Conservation (phyloP, 2,797 vertebrate species). For the Chaetodon trifasciatus region DNA sequence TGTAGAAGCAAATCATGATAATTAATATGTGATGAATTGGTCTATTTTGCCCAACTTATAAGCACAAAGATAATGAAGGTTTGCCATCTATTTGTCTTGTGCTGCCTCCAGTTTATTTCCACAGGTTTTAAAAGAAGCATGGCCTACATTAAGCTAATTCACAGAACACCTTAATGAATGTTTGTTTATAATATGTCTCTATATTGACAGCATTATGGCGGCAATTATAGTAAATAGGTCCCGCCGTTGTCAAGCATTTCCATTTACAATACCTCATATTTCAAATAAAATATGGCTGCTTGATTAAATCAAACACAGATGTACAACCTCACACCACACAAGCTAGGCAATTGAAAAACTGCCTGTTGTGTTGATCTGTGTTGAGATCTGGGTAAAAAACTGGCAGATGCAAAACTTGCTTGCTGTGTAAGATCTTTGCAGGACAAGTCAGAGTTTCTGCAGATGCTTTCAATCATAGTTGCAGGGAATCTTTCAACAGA, state of each 20-base stretch:
- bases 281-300: constrained; percentile 6
- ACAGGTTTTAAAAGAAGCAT: constrained; percentile 11
- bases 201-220: background rate
- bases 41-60: constrained; percentile 49
- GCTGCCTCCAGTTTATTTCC: constrained; percentile 36
- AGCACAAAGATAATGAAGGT: constrained; percentile 50
- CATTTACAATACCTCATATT: constrained; percentile 7
- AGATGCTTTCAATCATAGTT: constrained; percentile 51
- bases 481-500: constrained; percentile 39
- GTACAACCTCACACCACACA: background rate
- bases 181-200: constrained; percentile 20
- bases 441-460: constrained; percentile 42
- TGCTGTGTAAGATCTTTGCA: constrained; percentile 37
- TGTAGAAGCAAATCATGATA: constrained; percentile 59
- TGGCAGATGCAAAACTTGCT: background rate
- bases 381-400: background rate
- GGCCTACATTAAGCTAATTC: constrained; percentile 22
- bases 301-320: constrained; percentile 22
- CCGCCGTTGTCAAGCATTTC: constrained; percentile 9
- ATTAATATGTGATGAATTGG: constrained; percentile 74
- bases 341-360: background rate
- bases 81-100: constrained; percentile 52
- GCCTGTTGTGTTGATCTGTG: constrained; percentile 17
- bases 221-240: background rate
- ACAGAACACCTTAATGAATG: constrained; percentile 12